Conservation (phyloP, 2,888 invertebrate species). For the Amphipyra tragopoginis region DNA sequence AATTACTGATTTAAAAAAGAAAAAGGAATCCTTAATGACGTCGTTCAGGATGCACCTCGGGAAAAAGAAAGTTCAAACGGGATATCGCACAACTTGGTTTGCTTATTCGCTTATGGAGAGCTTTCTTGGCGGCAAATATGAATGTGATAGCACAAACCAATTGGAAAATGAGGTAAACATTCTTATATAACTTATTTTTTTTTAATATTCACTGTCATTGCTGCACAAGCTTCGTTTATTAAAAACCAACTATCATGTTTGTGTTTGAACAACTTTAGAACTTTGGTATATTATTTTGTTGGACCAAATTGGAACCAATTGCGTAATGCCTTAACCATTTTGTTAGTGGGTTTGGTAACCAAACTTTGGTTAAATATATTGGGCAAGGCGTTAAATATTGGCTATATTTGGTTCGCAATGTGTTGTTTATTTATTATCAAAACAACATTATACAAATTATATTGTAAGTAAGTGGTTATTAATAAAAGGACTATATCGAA, state of each 20-base stretch:
- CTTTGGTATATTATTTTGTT: conserved; percentile 45
- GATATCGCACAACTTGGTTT: conserved; percentile 81
- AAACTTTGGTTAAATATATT: conserved; percentile 32
- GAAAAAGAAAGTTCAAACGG: conserved; percentile 72
- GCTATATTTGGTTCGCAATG: conserved; percentile 15
- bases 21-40: conserved; percentile 86
- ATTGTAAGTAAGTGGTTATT: no score
- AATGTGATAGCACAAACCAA: conserved; percentile 76
- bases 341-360: conserved; percentile 42
- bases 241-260: conserved; percentile 13
- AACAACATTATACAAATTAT: not conserved
- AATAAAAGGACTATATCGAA: no score
- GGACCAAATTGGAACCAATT: conserved; percentile 64
- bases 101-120: conserved; percentile 82
- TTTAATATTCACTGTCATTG: not conserved
- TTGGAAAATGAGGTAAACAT: conserved; percentile 76
- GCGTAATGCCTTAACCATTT: conserved; percentile 49
- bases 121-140: conserved; percentile 83
- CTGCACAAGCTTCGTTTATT: not conserved
- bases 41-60: conserved; percentile 78
- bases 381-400: conserved; percentile 9
- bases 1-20: conserved; percentile 80
- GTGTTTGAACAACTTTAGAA: conserved; percentile 17
- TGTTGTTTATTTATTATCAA: not conserved
- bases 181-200: conserved; percentile 1